Conservation (phyloP, 2,797 vertebrate genomes). For the Champsocephalus esox region DNA sequence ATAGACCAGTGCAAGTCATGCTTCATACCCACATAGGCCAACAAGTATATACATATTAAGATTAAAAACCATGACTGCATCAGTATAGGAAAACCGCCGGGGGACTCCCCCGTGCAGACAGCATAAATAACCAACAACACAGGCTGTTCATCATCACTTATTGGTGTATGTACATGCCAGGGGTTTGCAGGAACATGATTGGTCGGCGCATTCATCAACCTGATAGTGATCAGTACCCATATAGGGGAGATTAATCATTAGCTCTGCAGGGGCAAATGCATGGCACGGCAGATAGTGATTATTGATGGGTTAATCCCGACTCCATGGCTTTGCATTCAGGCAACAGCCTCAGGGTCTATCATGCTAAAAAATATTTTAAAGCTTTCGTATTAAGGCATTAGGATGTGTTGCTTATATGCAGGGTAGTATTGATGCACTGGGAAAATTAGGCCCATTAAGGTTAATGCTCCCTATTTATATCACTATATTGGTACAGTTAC, state of each 20-base stretch:
- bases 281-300: slow-evolving; percentile 98
- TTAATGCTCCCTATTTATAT: slow-evolving; percentile 67
- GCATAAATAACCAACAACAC: slow-evolving; percentile 91
- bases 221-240: slow-evolving; percentile 97
- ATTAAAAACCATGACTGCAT: slow-evolving; percentile 41
- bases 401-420: slow-evolving; percentile 67
- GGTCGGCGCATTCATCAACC: slow-evolving; percentile 99
- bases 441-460: slow-evolving; percentile 66
- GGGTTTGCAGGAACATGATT: slow-evolving; percentile 97
- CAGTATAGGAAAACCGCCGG: slow-evolving; percentile 55
- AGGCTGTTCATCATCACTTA: slow-evolving; percentile 95
- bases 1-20: slow-evolving; percentile 34
- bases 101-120: slow-evolving; percentile 60
- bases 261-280: slow-evolving; percentile 91
- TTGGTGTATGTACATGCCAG: slow-evolving; percentile 94
- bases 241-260: slow-evolving; percentile 99
- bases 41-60: slow-evolving; percentile 42
- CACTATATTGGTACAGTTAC: slow-evolving; percentile 51
- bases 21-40: slow-evolving; percentile 23
- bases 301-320: slow-evolving; percentile 98
- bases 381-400: slow-evolving; percentile 70
- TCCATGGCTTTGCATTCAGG: slow-evolving; percentile 91
- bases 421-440: slow-evolving; percentile 49
- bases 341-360: slow-evolving; percentile 77
- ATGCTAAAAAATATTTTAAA: slow-evolving; percentile 63